Evolutionary conservation across 2,113 vertebrate species (phyloP), one percentile per base, ranked within the genome.

Genomic region (Thalassarche chlororhynchos): DNA sequence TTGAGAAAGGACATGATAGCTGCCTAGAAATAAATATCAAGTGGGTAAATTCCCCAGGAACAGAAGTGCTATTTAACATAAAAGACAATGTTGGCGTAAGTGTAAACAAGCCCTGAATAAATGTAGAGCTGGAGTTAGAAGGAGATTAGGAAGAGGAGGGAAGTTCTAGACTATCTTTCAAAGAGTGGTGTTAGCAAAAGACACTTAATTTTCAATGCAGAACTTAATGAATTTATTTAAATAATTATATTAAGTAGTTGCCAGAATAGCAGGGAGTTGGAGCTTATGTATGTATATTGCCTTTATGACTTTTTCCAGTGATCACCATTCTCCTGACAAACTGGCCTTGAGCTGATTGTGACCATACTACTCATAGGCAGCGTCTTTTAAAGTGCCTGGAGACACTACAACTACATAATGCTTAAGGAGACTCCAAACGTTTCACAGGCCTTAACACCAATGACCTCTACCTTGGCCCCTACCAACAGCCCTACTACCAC

Each of bases 251-350:
- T 54, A 58, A 62, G 21, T 23, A 65, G 7, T 42, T 86, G 19
- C 26, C 6, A 60, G 42, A 57, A 58, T 3, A 95, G 14, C 69
- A 68, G 17, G 8, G 24, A 84, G 19, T 47, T 61, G 40, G 31
- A 87, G 13, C 54, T 86, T 46, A 31, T 19, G 17, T 15, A 38
- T 31, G n/a, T 24, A 52, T 17, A n/a, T 7, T 44, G 31, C 15
- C 16, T 78, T 75, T 76, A 75, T 0, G 0, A 75, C 11, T 47
- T 92, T 90, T 85, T 65, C 15, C 60, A 62, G 1, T 14, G 46
- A 52, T 57, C 6, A 14, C 13, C 26, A 47, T 52, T 69, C 17
- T 74, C 8, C 7, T 0, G 4, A 32, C 1, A 0, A 66, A 44
- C 24, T 12, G 54, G 24, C 31, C 54, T 61, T 42, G 31, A 57